Base-by-base conservation (phyloP, 2,113 vertebrate species). In the Gallinago jamesoni region DNA sequence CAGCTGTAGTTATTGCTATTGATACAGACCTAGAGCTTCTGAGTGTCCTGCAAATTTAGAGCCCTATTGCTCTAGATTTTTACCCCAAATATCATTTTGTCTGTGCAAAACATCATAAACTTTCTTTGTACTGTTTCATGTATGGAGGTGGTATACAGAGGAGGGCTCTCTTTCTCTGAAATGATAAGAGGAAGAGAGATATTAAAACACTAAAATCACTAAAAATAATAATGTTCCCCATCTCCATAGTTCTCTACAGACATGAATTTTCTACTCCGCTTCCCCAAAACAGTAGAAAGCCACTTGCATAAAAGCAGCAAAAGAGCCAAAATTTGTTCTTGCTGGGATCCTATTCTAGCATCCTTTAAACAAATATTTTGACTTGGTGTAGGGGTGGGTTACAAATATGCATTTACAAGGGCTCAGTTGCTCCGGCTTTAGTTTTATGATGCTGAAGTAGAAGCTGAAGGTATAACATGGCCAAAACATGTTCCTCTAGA, bases 321-420 rank as follows among this genome's bases (percentile, higher is more conserved):
- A 68, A 74, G 2, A 70, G 5, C 5, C 45, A 74, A n/a, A 37
- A 55, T 67, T 83, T 37, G 4, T 8, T 79, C 57, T 50, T 45
- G 0, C 57, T 82, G 39, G 33, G 60, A 59, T 66, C 25, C 31
- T 62, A 2, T 59, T 78, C 76, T 56, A 63, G 27, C 76, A 33
- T 74, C 73, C 48, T 84, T 90, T 72, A 67, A 25, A 84, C 27
- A 94, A 96, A 94, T 66, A 88, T 94, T 96, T 94, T 60, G 64
- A 23, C 89, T 84, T 4, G 21, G 18, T 48, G 12, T 21, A 56
- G 45, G 9, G 35, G 16, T 9, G 43, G 69, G 37, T 76, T 8
- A 12, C 80, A 89, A 92, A 84, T 79, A 23, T 55, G 56, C 69
- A 43, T 97, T 97, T 94, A 94, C 77, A 33, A 94, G 94, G 25